Evolutionary conservation across 2,888 invertebrate genomes (phyloP), one percentile per base, ranked within the genome.

Genomic region (Azorinus chamasolen): DNA sequence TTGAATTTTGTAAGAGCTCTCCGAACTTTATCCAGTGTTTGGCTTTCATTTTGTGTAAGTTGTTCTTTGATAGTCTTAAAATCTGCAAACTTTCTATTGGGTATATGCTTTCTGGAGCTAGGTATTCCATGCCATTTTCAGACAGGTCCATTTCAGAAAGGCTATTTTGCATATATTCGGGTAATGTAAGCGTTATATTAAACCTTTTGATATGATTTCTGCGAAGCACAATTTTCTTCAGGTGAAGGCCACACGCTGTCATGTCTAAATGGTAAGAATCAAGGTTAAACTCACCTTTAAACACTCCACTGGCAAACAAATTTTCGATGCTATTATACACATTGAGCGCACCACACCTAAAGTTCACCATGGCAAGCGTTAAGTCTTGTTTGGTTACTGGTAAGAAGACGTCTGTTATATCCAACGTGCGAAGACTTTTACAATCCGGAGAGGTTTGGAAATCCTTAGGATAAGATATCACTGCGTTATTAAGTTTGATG

Each of bases 61-160:
- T 16, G 46, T 65, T 65, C 3, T 25, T 6, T 6, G 65, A 65
- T 14, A 65, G 12, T 16, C 55, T 55, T 27, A 65, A 27, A 10
- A n/a, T 10, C 46, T 65, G 25, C 8, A 22, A 18, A 37, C 57
- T 46, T 20, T 22, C 16, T 1, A 57, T 57, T 8, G 37, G 22
- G 37, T 22, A 22, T 1, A 55, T 18, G 2, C 32, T 24, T 20
- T 46, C 18, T 16, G 65, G 57, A 16, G 65, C 55, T 3, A 65
- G 22, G 39, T 65, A 65, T 57, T 48, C 48, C 22, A 65, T 14
- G 12, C 20, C 10, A 25, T 65, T 65, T 25, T 46, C 45, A 3
- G 65, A 65, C 12, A 65, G 46, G 32, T 65, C 55, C 0, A 50
- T 8, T 37, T 65, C 65, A 8, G 18, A 14, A 4, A 65, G n/a